phyloP scores from a whole-genome alignment of 2,888 invertebrate genomes.

The Taphrorychus bicolor region DNA sequence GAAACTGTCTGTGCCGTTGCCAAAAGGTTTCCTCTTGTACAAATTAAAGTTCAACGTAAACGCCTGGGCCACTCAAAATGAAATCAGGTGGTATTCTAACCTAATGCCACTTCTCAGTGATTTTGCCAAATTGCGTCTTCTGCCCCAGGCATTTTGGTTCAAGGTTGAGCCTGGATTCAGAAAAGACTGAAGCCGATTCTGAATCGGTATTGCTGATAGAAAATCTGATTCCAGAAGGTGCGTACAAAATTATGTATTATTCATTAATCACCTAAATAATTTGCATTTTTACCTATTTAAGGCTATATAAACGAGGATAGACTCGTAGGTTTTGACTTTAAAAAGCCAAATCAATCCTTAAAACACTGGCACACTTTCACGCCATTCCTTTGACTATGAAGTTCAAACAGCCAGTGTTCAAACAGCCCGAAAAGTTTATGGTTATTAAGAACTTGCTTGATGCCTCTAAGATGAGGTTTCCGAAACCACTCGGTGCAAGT shows the following conservation, averaged over 20 bases:
- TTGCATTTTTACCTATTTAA: neutral
- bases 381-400: constrained; percentile 31
- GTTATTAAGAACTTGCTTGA: constrained; percentile 1
- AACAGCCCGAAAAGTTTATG: neutral
- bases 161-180: constrained; percentile 21
- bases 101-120: constrained; percentile 35
- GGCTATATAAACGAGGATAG: constrained; percentile 35
- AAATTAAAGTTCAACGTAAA: too few species aligned
- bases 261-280: neutral
- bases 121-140: constrained; percentile 27
- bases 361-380: constrained; percentile 27
- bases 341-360: constrained; percentile 24
- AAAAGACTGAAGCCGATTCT: constrained; percentile 2
- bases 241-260: neutral
- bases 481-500: neutral
- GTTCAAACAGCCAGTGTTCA: constrained; percentile 22
- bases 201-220: constrained; percentile 40
- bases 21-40: constrained; percentile 33
- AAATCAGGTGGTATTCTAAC: constrained; percentile 35
- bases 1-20: constrained; percentile 36
- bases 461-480: neutral
- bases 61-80: constrained; percentile 23
- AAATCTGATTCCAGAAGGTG: constrained; percentile 37
- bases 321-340: constrained; percentile 31
- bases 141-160: constrained; percentile 36